Conservation (phyloP, 2,888 invertebrate genomes). For the Macrophya annulata region DNA sequence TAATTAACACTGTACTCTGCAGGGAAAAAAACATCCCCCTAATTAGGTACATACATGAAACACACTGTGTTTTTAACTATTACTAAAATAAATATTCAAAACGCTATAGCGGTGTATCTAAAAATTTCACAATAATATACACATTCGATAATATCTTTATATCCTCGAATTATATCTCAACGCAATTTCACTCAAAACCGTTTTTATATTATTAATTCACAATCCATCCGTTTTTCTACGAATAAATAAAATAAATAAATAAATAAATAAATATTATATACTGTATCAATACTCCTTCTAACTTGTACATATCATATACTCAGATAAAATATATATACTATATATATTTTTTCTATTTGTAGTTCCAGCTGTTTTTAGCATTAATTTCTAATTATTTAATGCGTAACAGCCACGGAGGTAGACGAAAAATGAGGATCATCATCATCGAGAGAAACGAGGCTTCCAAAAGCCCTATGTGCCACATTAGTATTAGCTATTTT, state of each 20-base stretch:
- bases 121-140: background rate
- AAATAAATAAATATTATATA: background rate
- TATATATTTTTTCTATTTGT: background rate
- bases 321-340: background rate
- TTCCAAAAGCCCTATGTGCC: conserved; percentile 75
- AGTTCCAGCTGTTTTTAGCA: background rate
- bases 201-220: background rate
- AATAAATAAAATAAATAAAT: conserved; percentile 1
- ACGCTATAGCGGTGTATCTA: background rate
- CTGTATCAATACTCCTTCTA: background rate
- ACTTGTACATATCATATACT: background rate
- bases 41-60: conserved; percentile 2
- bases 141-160: background rate
- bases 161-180: background rate
- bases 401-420: conserved; percentile 41
- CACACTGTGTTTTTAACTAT: conserved; percentile 1
- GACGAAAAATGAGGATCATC: conserved; percentile 66
- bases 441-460: conserved; percentile 76
- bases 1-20: background rate
- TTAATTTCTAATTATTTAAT: conserved; percentile 6
- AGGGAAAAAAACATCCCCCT: background rate
- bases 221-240: background rate
- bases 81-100: conserved; percentile 3
- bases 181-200: background rate
- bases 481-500: background rate